Evolutionary conservation across 1,140 invertebrate genomes (phyloP).

Genomic region (Ceratina calcarata): DNA sequence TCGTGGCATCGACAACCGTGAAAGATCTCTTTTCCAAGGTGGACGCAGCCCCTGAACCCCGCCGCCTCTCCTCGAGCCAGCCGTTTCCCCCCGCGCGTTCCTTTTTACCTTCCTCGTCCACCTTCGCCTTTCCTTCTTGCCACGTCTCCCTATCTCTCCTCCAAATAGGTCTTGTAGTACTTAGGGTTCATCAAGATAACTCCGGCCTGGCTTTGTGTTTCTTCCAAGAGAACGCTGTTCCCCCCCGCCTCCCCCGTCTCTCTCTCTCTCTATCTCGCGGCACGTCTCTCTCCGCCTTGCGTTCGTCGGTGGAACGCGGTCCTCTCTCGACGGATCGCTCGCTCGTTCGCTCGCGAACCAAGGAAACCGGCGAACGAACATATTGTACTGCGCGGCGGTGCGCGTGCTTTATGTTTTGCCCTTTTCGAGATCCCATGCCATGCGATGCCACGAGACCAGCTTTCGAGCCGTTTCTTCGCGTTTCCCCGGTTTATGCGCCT

Average conservation of each 20-base stretch:
- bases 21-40: conserved; percentile 70
- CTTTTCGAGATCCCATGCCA: conserved; percentile 52
- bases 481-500: conserved; percentile 20
- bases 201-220: conserved; percentile 68
- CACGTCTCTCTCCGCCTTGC: too few species aligned
- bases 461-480: conserved; percentile 20
- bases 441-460: neutral
- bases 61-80: too few species aligned
- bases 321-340: neutral
- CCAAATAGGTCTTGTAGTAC: conserved; percentile 76
- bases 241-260: neutral
- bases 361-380: conserved; percentile 19
- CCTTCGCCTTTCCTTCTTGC: conserved; percentile 31
- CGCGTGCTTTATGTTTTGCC: conserved; percentile 68
- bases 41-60: conserved; percentile 30
- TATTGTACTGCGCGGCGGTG: conserved; percentile 57
- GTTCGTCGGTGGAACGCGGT: neutral
- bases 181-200: conserved; percentile 78
- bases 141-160: conserved; percentile 60
- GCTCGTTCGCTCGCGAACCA: too few species aligned
- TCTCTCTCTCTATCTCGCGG: neutral
- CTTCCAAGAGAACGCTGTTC: conserved; percentile 56
- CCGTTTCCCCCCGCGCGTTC: neutral
- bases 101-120: conserved; percentile 30
- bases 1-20: conserved; percentile 71